Conservation (phyloP, 2,888 invertebrate species). For the Diloba caeruleocephala region DNA sequence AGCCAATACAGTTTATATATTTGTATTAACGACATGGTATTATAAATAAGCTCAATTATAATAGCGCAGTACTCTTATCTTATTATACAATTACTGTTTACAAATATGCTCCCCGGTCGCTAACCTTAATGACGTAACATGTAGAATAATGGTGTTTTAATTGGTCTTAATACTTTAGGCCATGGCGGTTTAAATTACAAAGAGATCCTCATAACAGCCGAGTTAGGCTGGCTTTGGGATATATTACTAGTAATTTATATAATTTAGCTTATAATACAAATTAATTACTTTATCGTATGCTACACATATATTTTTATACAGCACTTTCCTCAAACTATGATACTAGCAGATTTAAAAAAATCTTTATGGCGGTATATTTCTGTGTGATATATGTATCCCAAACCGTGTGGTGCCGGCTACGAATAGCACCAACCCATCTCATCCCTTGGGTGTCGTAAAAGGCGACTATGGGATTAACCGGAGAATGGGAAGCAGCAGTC, state of each 20-base stretch:
- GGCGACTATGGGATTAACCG: too few relatives aligned
- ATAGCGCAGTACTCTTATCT: conserved; percentile 14
- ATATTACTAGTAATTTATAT: conserved; percentile 9
- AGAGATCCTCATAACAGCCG: conserved; percentile 21
- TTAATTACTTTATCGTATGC: background rate
- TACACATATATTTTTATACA: too few relatives aligned
- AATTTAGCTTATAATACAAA: conserved; percentile 3
- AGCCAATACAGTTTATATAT: too few relatives aligned
- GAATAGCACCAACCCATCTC: too few relatives aligned
- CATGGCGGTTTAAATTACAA: conserved; percentile 30
- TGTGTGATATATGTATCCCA: too few relatives aligned
- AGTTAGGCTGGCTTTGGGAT: conserved; percentile 13
- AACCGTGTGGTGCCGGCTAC: too few relatives aligned
- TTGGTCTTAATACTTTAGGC: conserved; percentile 41
- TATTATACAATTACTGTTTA: background rate
- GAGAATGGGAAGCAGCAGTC: too few relatives aligned
- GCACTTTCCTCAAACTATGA: too few relatives aligned
- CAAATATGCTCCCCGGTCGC: conserved; percentile 11
- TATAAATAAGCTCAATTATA: conserved; percentile 1
- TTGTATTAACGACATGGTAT: background rate
- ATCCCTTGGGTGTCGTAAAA: too few relatives aligned
- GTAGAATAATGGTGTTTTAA: conserved; percentile 9
- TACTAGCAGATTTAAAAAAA: too few relatives aligned
- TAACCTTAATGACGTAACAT: conserved; percentile 3
- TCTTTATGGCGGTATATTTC: too few relatives aligned